Percentiles rank a stretch among this genome's conserved stretches.
phyloP scores from a whole-genome alignment of 2,888 invertebrate species.

The Nomada goodeniana region DNA sequence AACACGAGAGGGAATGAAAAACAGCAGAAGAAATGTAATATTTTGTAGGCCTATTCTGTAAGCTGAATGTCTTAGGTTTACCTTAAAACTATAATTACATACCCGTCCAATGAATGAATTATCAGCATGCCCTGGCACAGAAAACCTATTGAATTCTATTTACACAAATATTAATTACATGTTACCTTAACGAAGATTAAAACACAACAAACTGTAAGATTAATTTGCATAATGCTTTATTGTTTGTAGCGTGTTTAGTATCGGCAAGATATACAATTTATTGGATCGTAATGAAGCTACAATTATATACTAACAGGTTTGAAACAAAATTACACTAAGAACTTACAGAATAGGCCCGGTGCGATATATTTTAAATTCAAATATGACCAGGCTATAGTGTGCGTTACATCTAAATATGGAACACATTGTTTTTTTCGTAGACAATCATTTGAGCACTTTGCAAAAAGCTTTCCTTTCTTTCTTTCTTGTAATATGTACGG shows the following conservation, averaged over 20 bases:
- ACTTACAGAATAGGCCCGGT: constrained; percentile 83
- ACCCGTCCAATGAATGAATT: constrained; percentile 71
- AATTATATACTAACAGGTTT: constrained; percentile 57
- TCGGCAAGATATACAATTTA: constrained; percentile 82
- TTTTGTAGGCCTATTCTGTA: constrained; percentile 82
- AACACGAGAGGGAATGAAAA: background rate
- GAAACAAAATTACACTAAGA: constrained; percentile 57
- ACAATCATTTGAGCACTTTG: constrained; percentile 54
- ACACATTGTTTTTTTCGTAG: constrained; percentile 50
- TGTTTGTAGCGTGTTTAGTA: constrained; percentile 77
- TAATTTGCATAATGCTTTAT: constrained; percentile 78
- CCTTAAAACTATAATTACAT: constrained; percentile 72
- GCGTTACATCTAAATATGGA: constrained; percentile 64
- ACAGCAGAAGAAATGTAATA: constrained; percentile 30
- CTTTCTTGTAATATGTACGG: constrained; percentile 20
- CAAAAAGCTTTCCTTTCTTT: constrained; percentile 25
- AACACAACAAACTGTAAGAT: constrained; percentile 67
- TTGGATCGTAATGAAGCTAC: constrained; percentile 63
- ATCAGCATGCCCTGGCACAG: constrained; percentile 53
- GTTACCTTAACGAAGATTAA: constrained; percentile 47
- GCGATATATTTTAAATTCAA: constrained; percentile 63
- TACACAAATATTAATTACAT: background rate
- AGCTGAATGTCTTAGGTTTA: constrained; percentile 58
- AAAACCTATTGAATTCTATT: constrained; percentile 47
- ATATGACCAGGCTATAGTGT: constrained; percentile 67